Percentiles rank a stretch among this genome's conserved stretches.
Evolutionary conservation across 2,797 vertebrate genomes (phyloP).

Genomic region (Myotis planiceps): DNA sequence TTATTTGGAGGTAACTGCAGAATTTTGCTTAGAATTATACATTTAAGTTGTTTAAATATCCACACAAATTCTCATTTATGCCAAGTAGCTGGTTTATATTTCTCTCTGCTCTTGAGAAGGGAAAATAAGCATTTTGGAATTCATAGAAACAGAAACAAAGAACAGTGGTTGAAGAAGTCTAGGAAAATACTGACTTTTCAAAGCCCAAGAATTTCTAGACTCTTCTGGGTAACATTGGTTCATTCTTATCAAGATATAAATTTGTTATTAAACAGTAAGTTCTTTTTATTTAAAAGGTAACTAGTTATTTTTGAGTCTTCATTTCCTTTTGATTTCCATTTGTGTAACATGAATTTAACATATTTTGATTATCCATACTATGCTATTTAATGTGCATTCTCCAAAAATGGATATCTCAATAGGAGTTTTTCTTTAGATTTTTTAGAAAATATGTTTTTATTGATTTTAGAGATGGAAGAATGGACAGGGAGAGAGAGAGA

Average conservation of each 20-base stretch:
- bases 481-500: no score
- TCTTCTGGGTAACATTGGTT: constrained; percentile 78
- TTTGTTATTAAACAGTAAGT: constrained; percentile 81
- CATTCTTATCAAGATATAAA: constrained; percentile 86
- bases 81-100: constrained; percentile 58
- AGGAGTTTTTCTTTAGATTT: not conserved
- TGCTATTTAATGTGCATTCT: not conserved
- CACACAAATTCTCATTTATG: constrained; percentile 62
- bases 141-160: constrained; percentile 60
- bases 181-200: constrained; percentile 52
- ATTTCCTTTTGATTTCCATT: not conserved
- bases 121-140: constrained; percentile 49
- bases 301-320: constrained; percentile 84
- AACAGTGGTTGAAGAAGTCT: constrained; percentile 33
- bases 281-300: constrained; percentile 86
- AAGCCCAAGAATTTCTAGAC: constrained; percentile 61
- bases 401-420: not conserved
- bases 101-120: constrained; percentile 35
- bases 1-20: constrained; percentile 28
- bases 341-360: not conserved
- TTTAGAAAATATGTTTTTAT: not conserved
- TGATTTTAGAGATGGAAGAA: no score
- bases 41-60: constrained; percentile 59
- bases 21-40: not conserved
- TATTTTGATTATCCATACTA: not conserved